Evolutionary conservation across 2,797 vertebrate genomes (phyloP).

Genomic region (Chaetophractus vellerosus): DNA sequence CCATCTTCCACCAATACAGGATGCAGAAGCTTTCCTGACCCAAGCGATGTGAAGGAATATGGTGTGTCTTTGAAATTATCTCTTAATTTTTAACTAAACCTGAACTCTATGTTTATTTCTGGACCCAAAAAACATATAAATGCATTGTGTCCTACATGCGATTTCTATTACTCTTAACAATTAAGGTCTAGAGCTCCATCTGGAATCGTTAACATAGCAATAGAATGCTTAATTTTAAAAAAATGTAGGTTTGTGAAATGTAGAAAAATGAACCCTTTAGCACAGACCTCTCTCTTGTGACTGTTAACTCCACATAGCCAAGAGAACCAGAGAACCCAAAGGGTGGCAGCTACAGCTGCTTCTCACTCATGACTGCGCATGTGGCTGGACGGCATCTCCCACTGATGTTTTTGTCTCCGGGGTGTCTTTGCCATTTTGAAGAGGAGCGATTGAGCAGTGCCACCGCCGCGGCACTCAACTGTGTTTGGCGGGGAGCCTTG

Average conservation of each 20-base stretch:
- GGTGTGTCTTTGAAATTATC: not conserved
- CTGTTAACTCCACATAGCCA: accelerated
- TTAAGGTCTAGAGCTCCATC: not conserved
- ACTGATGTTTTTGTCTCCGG: not conserved
- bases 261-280: not conserved
- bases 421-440: not conserved
- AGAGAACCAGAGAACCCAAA: not conserved
- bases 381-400: accelerated
- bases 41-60: not conserved
- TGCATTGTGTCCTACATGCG: not conserved
- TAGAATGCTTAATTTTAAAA: not conserved
- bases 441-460: not conserved
- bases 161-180: not conserved
- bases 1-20: not conserved
- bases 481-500: accelerated
- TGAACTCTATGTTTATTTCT: not conserved
- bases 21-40: not conserved
- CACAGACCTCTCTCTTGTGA: not conserved
- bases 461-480: accelerated
- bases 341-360: not conserved
- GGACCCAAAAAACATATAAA: not conserved
- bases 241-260: not conserved
- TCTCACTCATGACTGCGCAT: not conserved
- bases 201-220: not conserved
- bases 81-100: not conserved